phyloP scores from a whole-genome alignment of 2,888 invertebrate genomes.

The Priocnemis perturbator region DNA sequence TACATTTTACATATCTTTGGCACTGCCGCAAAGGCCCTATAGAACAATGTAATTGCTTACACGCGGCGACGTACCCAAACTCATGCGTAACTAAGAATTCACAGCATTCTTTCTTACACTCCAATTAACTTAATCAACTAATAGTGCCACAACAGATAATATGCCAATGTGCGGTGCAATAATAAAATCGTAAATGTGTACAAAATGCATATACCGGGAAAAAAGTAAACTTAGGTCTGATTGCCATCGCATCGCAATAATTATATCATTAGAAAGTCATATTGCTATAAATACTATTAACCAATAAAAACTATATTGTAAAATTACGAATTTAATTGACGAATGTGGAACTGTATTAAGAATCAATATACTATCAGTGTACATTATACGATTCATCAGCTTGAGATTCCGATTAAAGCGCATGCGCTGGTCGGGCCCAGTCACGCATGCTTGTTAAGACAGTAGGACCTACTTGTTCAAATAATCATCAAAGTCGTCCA shows the following conservation, averaged over 20 bases:
- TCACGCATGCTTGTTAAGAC: conserved; percentile 58
- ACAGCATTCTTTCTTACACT: not conserved
- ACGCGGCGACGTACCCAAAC: conserved; percentile 71
- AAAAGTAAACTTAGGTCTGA: too few relatives aligned
- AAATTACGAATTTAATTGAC: too few relatives aligned
- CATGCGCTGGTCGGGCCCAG: conserved; percentile 72
- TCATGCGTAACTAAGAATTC: conserved; percentile 60
- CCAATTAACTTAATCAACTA: not conserved
- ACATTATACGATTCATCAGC: too few relatives aligned
- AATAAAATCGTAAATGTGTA: too few relatives aligned
- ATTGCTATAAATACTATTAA: too few relatives aligned
- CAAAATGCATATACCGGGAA: too few relatives aligned
- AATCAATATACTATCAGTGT: too few relatives aligned
- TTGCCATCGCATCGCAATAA: too few relatives aligned
- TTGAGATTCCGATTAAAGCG: conserved; percentile 46
- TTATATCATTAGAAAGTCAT: too few relatives aligned
- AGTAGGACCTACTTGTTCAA: conserved; percentile 84
- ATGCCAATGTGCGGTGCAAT: too few relatives aligned
- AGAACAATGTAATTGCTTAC: conserved; percentile 31
- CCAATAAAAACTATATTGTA: too few relatives aligned
- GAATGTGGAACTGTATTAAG: too few relatives aligned
- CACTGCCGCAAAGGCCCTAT: conserved; percentile 27
- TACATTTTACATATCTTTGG: not conserved
- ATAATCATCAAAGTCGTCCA: conserved; percentile 94
- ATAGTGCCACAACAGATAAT: not conserved